Evolutionary conservation across 2,888 invertebrate species (phyloP), one percentile per base, ranked within the genome.

Genomic region (Phengaris alcon): DNA sequence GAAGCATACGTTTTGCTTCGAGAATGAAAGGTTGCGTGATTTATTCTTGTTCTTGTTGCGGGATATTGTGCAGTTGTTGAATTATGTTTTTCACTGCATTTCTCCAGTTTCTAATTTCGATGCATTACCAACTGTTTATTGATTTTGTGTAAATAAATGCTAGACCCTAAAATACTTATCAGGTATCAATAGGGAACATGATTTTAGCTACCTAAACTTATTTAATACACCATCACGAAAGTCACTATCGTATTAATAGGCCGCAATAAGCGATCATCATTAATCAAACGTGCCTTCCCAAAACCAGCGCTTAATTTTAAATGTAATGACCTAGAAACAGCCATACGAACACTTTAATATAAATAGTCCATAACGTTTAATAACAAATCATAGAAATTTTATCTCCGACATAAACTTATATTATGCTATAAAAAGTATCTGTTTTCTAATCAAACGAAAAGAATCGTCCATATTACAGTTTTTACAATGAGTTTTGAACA

Each of bases 351-450:
- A 72, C 22, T 22, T 70, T 48, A 35, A 10, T 52, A 10, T 54
- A 70, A 70, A 54, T 54, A 72, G 35, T 35, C 52, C n/a, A 72
- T 35, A 54, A 72, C 72, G 75, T 75, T 77, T 77, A 77, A 75
- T 78, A 77, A 75, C 72, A 78, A 74, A 78, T 77, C 73, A 75
- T 76, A 74, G 77, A 68, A 77, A 85, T 87, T 89, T 89, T 87
- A 88, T 87, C 85, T 82, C 82, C 82, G 84, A 86, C 87, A 82
- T 89, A 87, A 88, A 88, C 84, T 88, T 88, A 88, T 88, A 89
- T 87, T 87, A 84, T 87, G 82, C 86, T 85, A 87, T 88, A 89
- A 88, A 89, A 69, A 69, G 48, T 69, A 48, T 44, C 69, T 35
- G 69, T 69, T 48, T 69, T 68, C 13, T 69, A 48, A 48, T 15